Percentiles rank a stretch among this genome's conserved stretches.
phyloP scores from a whole-genome alignment of 2,888 invertebrate species.

The Leptopterna dolabrata region DNA sequence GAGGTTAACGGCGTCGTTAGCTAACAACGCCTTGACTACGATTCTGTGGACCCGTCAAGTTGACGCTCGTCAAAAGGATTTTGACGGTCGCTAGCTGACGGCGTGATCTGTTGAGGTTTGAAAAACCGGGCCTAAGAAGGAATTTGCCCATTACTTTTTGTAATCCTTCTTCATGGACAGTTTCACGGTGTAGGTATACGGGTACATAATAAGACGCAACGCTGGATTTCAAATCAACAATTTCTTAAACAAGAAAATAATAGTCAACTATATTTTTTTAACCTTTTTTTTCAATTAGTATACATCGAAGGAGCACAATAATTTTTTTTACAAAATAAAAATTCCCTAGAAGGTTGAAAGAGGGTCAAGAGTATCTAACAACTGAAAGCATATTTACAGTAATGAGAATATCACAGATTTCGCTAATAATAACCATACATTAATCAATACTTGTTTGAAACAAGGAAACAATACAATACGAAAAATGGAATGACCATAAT shows the following conservation, averaged over 20 bases:
- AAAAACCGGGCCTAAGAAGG: too few relatives aligned
- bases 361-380: conserved; percentile 35
- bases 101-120: too few relatives aligned
- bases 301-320: background rate
- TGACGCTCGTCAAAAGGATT: too few relatives aligned
- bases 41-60: too few relatives aligned
- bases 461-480: conserved; percentile 10
- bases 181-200: background rate
- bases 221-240: conserved; percentile 13
- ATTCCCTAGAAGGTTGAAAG: background rate
- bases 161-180: too few relatives aligned
- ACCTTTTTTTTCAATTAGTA: background rate
- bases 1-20: too few relatives aligned
- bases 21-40: too few relatives aligned
- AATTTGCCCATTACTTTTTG: too few relatives aligned
- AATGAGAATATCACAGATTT: conserved; percentile 60
- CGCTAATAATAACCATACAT: conserved; percentile 58
- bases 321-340: conserved; percentile 12
- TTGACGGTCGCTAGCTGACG: too few relatives aligned
- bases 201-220: background rate
- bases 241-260: conserved; percentile 41
- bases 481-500: conserved; percentile 58
- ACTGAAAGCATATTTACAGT: conserved; percentile 48
- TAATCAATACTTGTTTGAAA: conserved; percentile 23
- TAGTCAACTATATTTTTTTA: background rate